These are phyloP conservation scores for Uropetala carovei DNA, from an alignment of 2,888 invertebrate species.

Conservation along the genomic window DNA sequence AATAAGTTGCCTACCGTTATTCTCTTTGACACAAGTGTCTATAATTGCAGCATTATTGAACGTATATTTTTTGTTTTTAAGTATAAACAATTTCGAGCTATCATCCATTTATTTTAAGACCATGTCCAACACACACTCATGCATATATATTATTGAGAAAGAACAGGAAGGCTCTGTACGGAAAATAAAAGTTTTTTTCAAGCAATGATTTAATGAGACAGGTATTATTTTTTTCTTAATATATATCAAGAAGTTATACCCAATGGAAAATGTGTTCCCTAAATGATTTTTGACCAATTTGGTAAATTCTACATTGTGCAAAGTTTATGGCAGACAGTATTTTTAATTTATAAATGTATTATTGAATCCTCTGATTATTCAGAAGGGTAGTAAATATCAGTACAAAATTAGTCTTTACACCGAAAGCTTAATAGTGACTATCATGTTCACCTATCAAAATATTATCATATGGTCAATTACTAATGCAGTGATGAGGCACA, in stretches of 20 bases:
- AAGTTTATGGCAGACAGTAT: slow-evolving; percentile 53
- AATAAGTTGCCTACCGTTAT: slow-evolving; percentile 63
- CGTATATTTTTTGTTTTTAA: slow-evolving; percentile 62
- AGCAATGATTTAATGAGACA: slow-evolving; percentile 59
- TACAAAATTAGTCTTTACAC: slow-evolving; percentile 54
- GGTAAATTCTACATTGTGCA: slow-evolving; percentile 52
- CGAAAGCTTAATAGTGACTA: slow-evolving; percentile 48
- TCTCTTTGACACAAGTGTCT: slow-evolving; percentile 59
- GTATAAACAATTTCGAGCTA: slow-evolving; percentile 58
- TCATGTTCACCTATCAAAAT: slow-evolving; percentile 2
- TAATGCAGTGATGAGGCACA: slow-evolving; percentile 39
- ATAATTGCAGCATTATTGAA: slow-evolving; percentile 55
- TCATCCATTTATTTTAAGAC: slow-evolving; percentile 63
- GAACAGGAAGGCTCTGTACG: slow-evolving; percentile 64
- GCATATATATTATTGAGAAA: slow-evolving; percentile 64
- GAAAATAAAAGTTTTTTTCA: slow-evolving; percentile 64
- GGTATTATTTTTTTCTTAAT: slow-evolving; percentile 57
- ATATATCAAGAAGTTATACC: slow-evolving; percentile 25
- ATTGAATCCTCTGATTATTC: slow-evolving; percentile 46
- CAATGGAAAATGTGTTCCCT: slow-evolving; percentile 55
- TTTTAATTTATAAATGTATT: slow-evolving; percentile 43
- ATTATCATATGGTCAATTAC: slow-evolving; percentile 55
- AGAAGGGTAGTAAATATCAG: slow-evolving; percentile 62
- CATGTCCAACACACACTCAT: slow-evolving; percentile 64
- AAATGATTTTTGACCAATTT: slow-evolving; percentile 44